phyloP scores from a whole-genome alignment of 2,888 invertebrate species.

The Odontothrips loti region DNA sequence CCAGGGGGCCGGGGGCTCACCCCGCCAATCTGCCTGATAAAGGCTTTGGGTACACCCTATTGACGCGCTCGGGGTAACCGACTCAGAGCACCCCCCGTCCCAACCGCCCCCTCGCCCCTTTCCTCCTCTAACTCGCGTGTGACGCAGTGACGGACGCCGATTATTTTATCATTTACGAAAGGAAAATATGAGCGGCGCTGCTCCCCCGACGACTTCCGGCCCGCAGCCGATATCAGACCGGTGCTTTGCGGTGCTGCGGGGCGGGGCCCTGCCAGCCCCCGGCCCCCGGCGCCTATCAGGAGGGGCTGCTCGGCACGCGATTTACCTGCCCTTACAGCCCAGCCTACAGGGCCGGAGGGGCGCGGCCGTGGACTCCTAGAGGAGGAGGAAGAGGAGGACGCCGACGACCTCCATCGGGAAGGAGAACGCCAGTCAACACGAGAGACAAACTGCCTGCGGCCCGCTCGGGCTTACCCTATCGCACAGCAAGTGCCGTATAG shows the following conservation, averaged over 20 bases:
- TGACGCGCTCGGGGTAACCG: conserved; percentile 7
- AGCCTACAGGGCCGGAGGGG: neutral
- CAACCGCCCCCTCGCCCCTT: neutral
- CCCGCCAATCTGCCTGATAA: neutral
- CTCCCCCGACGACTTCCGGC: conserved; percentile 1
- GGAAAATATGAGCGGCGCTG: conserved; percentile 22
- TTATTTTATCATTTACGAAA: conserved; percentile 18
- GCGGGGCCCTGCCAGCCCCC: neutral
- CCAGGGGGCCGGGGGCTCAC: neutral
- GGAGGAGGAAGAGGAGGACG: no score
- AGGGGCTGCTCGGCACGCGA: conserved; percentile 1
- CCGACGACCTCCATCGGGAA: no score
- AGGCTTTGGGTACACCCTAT: neutral
- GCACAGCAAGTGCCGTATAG: no score
- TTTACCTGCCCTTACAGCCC: no score
- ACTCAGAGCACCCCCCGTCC: neutral
- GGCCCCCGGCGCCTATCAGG: neutral
- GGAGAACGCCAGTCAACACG: no score
- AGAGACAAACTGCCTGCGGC: no score
- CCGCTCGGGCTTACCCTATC: no score
- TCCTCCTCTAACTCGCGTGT: neutral
- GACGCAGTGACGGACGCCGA: neutral
- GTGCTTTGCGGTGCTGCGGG: neutral
- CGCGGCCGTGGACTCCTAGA: no score
- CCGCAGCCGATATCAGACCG: neutral